Percentiles rank a stretch among this genome's conserved stretches.
Conservation (phyloP, 2,797 vertebrate genomes). For the Sus cebifrons region DNA sequence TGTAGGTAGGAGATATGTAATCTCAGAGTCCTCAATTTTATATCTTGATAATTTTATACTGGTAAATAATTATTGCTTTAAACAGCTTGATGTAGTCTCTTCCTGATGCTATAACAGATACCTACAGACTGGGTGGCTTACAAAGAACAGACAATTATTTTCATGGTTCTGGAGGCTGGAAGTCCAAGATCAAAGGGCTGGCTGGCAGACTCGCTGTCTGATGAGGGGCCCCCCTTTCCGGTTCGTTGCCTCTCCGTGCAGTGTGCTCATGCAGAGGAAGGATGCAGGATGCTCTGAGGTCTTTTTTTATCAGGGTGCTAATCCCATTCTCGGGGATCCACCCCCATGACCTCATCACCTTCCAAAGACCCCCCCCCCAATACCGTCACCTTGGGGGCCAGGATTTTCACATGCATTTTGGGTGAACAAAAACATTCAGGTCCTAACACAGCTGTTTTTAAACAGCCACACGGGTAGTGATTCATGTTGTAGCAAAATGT, state of each 20-base stretch:
- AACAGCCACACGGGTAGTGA: not conserved
- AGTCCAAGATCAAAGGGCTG: too few relatives aligned
- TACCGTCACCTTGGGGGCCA: accelerated
- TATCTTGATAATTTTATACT: not conserved
- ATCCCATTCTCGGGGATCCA: not conserved
- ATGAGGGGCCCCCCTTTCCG: accelerated
- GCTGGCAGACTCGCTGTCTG: too few relatives aligned
- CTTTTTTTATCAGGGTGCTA: too few relatives aligned
- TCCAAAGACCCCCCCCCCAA: too few relatives aligned
- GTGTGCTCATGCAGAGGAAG: not conserved
- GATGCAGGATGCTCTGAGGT: not conserved
- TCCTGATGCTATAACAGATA: not conserved
- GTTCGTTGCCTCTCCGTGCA: not conserved
- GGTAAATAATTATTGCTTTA: not conserved
- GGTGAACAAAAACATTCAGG: too few relatives aligned
- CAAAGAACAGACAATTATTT: not conserved
- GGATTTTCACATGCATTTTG: not conserved
- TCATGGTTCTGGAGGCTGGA: too few relatives aligned
- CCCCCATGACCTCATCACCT: not conserved
- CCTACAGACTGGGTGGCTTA: not conserved
- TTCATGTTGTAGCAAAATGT: too few relatives aligned
- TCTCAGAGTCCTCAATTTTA: not conserved
- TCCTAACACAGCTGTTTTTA: not conserved
- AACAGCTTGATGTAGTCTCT: not conserved
- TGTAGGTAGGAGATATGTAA: not conserved